A percentile compares a stretch with the other conserved stretches of the same genome.
Evolutionary conservation across 1,140 invertebrate species (phyloP).

Genomic region (Heterodera schachtii): DNA sequence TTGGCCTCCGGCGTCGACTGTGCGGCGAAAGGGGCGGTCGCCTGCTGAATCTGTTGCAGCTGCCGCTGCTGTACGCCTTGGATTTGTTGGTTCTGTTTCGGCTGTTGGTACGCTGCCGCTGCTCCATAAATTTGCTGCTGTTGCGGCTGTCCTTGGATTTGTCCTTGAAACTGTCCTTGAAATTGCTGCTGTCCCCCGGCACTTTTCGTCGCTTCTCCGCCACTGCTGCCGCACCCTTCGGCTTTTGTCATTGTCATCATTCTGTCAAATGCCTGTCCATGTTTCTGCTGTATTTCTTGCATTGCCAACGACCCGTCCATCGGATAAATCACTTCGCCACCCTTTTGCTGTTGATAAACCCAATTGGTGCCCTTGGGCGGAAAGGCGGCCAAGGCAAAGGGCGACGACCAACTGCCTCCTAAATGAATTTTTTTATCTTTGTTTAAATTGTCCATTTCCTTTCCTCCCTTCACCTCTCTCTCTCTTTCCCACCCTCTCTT

Average conservation of each 20-base stretch:
- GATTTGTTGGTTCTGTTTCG: constrained; percentile 14
- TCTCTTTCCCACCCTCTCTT: too few relatives aligned
- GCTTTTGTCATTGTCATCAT: neutral
- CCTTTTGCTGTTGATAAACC: neutral
- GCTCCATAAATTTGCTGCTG: constrained; percentile 17
- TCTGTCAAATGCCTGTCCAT: constrained; percentile 1
- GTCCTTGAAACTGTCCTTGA: constrained; percentile 8
- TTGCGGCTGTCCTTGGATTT: constrained; percentile 32
- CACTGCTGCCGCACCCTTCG: neutral
- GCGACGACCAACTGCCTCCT: neutral
- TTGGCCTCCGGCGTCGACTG: neutral
- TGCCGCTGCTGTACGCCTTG: neutral
- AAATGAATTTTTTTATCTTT: neutral
- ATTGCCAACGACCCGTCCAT: neutral
- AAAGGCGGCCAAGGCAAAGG: constrained; percentile 16
- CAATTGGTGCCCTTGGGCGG: constrained; percentile 4
- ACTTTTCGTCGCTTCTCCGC: neutral
- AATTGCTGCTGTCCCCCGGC: neutral
- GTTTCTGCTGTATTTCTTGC: neutral
- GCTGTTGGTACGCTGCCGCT: constrained; percentile 2
- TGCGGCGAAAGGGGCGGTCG: neutral
- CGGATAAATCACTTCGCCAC: neutral
- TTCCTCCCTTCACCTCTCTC: too few relatives aligned
- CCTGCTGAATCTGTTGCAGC: neutral
- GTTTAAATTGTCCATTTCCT: too few relatives aligned